Evolutionary conservation across 2,888 invertebrate genomes (phyloP), one percentile per base, ranked within the genome.

Genomic region (Ommatoiulus sabulosus): DNA sequence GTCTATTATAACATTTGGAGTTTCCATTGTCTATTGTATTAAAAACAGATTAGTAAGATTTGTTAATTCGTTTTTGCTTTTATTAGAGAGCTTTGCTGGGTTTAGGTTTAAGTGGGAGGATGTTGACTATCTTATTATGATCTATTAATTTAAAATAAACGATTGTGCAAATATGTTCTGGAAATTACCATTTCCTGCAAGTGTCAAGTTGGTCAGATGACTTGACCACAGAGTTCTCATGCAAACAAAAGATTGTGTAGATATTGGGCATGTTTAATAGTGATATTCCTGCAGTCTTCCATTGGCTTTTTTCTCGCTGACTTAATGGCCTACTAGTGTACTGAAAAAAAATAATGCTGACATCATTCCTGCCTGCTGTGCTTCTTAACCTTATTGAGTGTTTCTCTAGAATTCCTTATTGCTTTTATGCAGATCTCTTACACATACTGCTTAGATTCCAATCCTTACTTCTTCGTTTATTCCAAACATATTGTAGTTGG

Each of bases 301-400:
- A 80, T 80, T 80, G 80, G 80, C 80, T 80, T 80, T 80, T 80
- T 35, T 35, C 72, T 72, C 80, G 24, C 80, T 80, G 10, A 24
- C 24, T 24, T 80, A 24, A 80, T 80, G 80, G 35, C 3, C 57
- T 57, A 80, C 35, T 35, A 80, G 80, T 35, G 10, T 80, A 80
- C 24, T 80, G 35, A 80, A 35, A 80, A 20, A 72, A 24, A 72
- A 80, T 80, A 80, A 80, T 43, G 80, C 80, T 80, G 80, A 80
- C 80, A 80, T 80, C 80, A 80, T 35, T 80, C 80, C 80, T 80
- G 80, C 80, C 80, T 80, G 80, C 80, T 80, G 80, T 80, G 80
- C 80, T 80, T 80, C 80, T 80, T 80, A 80, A 80, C 80, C 80
- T 80, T 80, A 80, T 80, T 35, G 80, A 80, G 80, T 80, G 80